Evolutionary conservation across 2,113 vertebrate genomes (phyloP).

Genomic region (Sturnus vulgaris): DNA sequence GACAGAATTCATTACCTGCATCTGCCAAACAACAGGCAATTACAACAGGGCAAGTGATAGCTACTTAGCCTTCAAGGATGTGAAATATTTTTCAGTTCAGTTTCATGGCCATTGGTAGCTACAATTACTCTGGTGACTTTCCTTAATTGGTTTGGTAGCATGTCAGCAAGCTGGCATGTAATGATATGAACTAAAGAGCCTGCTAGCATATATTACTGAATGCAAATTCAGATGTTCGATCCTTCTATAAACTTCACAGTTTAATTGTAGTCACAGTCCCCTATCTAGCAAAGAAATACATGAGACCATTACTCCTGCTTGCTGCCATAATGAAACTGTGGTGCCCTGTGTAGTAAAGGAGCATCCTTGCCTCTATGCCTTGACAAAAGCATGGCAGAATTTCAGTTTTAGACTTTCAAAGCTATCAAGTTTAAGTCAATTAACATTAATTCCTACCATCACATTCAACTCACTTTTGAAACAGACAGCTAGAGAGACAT

Average conservation of each 20-base stretch:
- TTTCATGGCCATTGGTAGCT: not conserved
- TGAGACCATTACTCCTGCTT: not conserved
- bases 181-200: not conserved
- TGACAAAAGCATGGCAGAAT: not conserved
- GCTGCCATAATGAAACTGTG: not conserved
- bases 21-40: not conserved
- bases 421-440: not conserved
- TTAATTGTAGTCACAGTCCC: not conserved
- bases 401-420: not conserved
- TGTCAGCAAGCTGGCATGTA: not conserved
- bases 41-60: not conserved
- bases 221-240: not conserved
- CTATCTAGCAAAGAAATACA: not conserved
- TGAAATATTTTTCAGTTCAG: not conserved
- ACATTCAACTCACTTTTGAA: not conserved
- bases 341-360: not conserved
- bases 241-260: not conserved
- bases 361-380: not conserved
- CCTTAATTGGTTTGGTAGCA: not conserved
- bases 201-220: not conserved
- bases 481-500: not conserved
- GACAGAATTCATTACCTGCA: not conserved
- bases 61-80: not conserved
- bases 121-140: not conserved
- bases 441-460: not conserved